Conservation (phyloP, 2,113 vertebrate species). For the Apteryx owenii region DNA sequence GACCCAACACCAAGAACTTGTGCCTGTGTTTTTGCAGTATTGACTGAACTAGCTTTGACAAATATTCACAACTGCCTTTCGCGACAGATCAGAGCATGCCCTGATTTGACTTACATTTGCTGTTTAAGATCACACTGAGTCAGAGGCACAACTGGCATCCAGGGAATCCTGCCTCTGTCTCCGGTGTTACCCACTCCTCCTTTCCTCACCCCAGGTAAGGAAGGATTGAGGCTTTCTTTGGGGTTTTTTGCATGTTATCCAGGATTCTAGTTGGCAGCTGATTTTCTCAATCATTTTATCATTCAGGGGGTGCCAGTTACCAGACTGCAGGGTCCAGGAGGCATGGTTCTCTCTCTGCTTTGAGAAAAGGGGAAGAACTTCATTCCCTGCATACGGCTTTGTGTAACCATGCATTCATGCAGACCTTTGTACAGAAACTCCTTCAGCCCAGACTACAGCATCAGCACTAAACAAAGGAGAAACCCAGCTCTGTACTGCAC, state of each 20-base stretch:
- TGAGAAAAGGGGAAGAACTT: background rate
- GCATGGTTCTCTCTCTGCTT: background rate
- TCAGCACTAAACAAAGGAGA: background rate
- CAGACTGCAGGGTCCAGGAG: background rate
- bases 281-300: background rate
- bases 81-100: background rate
- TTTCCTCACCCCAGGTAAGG: background rate
- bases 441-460: background rate
- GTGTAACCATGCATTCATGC: background rate
- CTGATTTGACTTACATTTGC: constrained; percentile 16
- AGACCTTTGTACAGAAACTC: background rate
- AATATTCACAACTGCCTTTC: background rate
- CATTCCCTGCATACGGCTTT: background rate
- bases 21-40: background rate
- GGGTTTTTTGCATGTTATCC: background rate
- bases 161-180: constrained; percentile 15
- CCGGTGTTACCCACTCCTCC: background rate
- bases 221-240: background rate
- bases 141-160: constrained; percentile 10
- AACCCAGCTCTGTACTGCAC: background rate
- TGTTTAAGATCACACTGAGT: constrained; percentile 32
- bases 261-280: background rate
- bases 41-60: background rate
- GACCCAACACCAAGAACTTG: background rate
- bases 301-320: background rate